Conservation (phyloP, 1,140 invertebrate genomes). For the Argopecten irradians region DNA sequence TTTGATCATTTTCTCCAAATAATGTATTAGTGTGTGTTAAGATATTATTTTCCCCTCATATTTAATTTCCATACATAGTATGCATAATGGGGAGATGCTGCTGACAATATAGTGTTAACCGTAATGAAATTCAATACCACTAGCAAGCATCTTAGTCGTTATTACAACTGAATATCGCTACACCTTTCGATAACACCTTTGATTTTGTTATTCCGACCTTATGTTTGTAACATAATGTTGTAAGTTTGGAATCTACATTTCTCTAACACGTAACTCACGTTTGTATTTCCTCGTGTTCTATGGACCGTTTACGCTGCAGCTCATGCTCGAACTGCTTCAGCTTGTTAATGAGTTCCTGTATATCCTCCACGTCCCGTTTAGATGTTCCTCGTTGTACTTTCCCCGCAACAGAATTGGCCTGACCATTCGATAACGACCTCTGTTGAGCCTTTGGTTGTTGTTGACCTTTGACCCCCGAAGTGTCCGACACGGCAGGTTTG, state of each 20-base stretch:
- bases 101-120: too few species aligned
- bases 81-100: neutral
- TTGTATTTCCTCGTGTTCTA: constrained; percentile 32
- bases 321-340: constrained; percentile 36
- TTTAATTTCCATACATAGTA: neutral
- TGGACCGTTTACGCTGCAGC: constrained; percentile 34
- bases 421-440: neutral
- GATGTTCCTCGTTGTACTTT: neutral
- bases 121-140: too few species aligned
- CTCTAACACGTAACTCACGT: neutral
- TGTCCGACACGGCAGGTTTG: neutral
- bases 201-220: too few species aligned
- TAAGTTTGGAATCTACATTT: neutral
- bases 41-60: neutral
- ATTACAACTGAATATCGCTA: too few species aligned
- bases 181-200: too few species aligned
- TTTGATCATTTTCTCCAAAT: too few species aligned
- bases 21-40: neutral
- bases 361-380: constrained; percentile 7
- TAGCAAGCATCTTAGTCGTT: too few species aligned
- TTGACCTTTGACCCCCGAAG: neutral
- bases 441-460: neutral
- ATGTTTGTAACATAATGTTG: neutral
- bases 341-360: constrained; percentile 35
- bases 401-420: neutral